phyloP scores from a whole-genome alignment of 2,113 vertebrate species.

The Perca fluviatilis region DNA sequence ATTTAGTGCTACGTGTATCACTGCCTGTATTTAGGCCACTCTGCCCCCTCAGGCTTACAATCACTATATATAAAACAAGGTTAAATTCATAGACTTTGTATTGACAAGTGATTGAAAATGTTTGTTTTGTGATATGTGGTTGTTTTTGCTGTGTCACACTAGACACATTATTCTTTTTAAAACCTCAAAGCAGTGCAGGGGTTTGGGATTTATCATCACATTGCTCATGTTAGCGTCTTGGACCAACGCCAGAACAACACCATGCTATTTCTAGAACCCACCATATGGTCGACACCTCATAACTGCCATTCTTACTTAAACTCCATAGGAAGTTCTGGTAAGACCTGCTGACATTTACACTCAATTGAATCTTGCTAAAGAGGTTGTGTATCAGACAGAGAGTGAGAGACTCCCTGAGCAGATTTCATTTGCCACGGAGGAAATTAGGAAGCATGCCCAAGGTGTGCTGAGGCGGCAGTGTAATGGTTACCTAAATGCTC shows the following conservation, averaged over 20 bases:
- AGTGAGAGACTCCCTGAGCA: slow-evolving; percentile 40
- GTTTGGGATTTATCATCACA: slow-evolving; percentile 18
- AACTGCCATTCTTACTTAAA: slow-evolving; percentile 49
- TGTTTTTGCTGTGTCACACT: neutral
- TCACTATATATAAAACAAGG: slow-evolving; percentile 64
- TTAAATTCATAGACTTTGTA: slow-evolving; percentile 48
- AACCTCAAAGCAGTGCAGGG: neutral
- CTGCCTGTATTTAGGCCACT: slow-evolving; percentile 82
- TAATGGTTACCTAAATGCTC: slow-evolving; percentile 27
- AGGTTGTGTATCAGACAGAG: slow-evolving; percentile 40
- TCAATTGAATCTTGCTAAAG: slow-evolving; percentile 46
- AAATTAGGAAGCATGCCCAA: slow-evolving; percentile 45
- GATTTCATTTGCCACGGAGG: slow-evolving; percentile 53
- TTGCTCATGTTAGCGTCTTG: slow-evolving; percentile 24
- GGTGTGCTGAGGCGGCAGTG: slow-evolving; percentile 39
- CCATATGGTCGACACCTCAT: slow-evolving; percentile 47
- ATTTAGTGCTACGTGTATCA: slow-evolving; percentile 48
- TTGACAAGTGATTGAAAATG: slow-evolving; percentile 42
- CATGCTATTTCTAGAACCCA: slow-evolving; percentile 27
- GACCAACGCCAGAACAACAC: slow-evolving; percentile 24
- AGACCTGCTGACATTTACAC: slow-evolving; percentile 55
- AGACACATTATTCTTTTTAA: neutral
- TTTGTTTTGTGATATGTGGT: neutral
- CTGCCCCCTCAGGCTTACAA: slow-evolving; percentile 73
- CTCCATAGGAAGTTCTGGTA: slow-evolving; percentile 38